Evolutionary conservation across 2,113 vertebrate genomes (phyloP).

Genomic region (Antechinus stuartii): DNA sequence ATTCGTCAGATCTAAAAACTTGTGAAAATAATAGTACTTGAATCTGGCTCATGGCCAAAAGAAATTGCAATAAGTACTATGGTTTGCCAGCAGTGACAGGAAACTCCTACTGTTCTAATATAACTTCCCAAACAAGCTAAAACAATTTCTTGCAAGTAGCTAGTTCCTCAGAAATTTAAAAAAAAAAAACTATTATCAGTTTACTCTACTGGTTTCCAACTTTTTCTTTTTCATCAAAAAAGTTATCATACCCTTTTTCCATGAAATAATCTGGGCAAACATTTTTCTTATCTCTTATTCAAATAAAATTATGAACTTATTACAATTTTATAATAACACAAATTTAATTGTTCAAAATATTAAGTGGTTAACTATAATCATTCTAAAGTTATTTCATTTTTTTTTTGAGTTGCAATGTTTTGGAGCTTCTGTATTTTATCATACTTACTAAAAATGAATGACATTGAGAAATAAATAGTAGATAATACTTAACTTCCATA

Average conservation of each 20-base stretch:
- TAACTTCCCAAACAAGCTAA: constrained; percentile 18
- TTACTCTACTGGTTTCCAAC: background rate
- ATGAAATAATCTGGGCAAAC: background rate
- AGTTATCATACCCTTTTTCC: background rate
- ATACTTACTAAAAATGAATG: background rate
- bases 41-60: constrained; percentile 25
- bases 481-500: background rate
- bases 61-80: constrained; percentile 22
- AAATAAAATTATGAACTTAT: background rate
- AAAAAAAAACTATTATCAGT: background rate
- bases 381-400: background rate
- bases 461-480: background rate
- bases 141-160: constrained; percentile 41
- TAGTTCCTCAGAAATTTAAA: constrained; percentile 53
- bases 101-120: background rate
- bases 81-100: constrained; percentile 22
- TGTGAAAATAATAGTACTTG: constrained; percentile 32
- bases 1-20: constrained; percentile 27
- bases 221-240: background rate
- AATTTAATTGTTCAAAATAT: background rate
- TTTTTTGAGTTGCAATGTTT: background rate
- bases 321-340: background rate
- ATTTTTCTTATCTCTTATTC: background rate
- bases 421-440: background rate
- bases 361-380: background rate